Base-by-base conservation (phyloP, 2,113 vertebrate genomes). In the Urocitellus parryii region DNA sequence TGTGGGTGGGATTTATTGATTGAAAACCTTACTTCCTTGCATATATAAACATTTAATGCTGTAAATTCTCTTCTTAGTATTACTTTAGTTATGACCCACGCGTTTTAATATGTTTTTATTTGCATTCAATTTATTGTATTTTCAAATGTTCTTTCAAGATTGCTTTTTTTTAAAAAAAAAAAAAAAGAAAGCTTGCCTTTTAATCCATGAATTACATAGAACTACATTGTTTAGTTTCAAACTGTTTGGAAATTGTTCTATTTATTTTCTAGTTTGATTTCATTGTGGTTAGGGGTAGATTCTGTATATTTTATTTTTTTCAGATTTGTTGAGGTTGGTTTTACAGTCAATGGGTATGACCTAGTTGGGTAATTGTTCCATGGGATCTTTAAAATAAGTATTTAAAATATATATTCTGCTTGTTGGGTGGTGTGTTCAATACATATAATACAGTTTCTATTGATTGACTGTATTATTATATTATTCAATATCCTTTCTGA, bases 191-290 rank as follows among this genome's bases (percentile, higher is more conserved):
- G 20, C 8, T 85, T 79, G 67, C 39, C 67, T 39, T 34, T 94
- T 89, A 29, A 67, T 29, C 39, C 10, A 61, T 39, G 24, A 13
- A 18, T 84, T 85, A 14, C 78, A 80, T 85, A 74, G 14, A 79
- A 79, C 25, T 45, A 24, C 39, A 3, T 25, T 73, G 7, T 92
- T 88, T 65, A 79, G 24, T 67, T 92, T 92, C 63, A 12, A 58
- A 42, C 48, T 39, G 45, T 63, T 48, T 73, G 32, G 11, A 84
- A 53, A 79, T 39, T 48, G 48, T 17, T 13, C 11, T 88, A 3
- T 96, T 79, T 48, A 74, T 73, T 87, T 96, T 82, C 78, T 72
- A 88, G 63, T 65, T 83, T 91, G 67, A 94, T 39, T 72, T 42
- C 25, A 61, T 76, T 77, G 29, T 83, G 39, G 42, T 45, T 20